A percentile compares a stretch with the other conserved stretches of the same genome.
Conservation (phyloP, 2,888 invertebrate genomes). For the Andrena praecox region DNA sequence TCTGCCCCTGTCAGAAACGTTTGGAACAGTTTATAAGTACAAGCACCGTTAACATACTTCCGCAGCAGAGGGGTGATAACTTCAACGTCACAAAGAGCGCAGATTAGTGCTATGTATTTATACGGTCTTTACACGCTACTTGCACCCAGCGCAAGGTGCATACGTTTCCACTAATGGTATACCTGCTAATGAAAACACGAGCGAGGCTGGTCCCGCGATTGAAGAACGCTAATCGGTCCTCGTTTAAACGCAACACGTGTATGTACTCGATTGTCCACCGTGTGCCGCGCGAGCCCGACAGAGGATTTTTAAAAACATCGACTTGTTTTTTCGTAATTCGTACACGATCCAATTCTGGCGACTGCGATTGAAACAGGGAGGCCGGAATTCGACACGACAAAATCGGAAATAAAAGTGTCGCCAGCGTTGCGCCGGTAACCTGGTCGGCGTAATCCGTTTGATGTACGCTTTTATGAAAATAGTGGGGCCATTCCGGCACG, state of each 20-base stretch:
- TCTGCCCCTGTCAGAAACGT: not conserved
- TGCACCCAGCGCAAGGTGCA: conserved; percentile 8
- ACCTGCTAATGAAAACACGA: conserved; percentile 35
- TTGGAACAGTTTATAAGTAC: not conserved
- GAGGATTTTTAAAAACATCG: not conserved
- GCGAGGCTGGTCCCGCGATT: not conserved
- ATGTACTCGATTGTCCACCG: not conserved
- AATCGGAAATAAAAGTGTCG: conserved; percentile 20
- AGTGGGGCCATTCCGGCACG: conserved; percentile 14
- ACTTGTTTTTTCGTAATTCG: not conserved
- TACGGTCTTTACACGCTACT: conserved; percentile 30
- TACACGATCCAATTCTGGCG: not conserved
- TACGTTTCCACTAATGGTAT: conserved; percentile 27
- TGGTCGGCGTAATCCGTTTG: conserved; percentile 4
- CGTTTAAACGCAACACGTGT: not conserved
- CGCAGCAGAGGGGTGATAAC: not conserved
- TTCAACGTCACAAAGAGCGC: conserved; percentile 4
- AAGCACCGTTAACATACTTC: not conserved
- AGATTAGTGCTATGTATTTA: conserved; percentile 24
- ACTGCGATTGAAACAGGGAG: not conserved
- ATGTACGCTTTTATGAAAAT: conserved; percentile 40
- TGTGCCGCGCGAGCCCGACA: not conserved
- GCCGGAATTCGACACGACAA: not conserved
- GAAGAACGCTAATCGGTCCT: conserved; percentile 3
- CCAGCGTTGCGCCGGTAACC: conserved; percentile 5